Conservation (phyloP, 2,888 invertebrate species). For the Lasioglossum villosulum region DNA sequence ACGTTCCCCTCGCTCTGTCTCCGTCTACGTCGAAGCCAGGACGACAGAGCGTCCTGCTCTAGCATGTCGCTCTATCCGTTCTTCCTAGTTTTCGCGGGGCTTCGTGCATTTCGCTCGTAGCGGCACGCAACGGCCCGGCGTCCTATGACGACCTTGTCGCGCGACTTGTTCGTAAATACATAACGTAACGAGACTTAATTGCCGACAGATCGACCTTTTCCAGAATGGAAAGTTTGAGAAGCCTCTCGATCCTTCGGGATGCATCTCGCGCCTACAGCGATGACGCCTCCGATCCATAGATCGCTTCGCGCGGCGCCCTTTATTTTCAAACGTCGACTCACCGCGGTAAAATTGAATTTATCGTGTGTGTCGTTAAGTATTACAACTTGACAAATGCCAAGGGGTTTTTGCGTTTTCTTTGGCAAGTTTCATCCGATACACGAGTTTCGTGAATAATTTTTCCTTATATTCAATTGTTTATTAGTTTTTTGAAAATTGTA, state of each 20-base stretch:
- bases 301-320: background rate
- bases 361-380: no score
- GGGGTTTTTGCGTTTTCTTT: no score
- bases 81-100: conserved; percentile 63
- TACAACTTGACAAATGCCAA: no score
- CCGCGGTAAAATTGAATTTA: background rate
- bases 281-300: background rate
- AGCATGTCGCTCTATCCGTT: conserved; percentile 19
- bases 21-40: background rate
- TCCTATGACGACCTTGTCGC: conserved; percentile 69
- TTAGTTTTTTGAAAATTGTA: no score
- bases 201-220: conserved; percentile 34
- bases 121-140: conserved; percentile 64
- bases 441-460: no score
- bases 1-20: background rate
- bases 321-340: background rate
- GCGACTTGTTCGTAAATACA: conserved; percentile 52
- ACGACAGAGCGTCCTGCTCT: background rate
- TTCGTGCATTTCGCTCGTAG: conserved; percentile 56
- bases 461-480: no score
- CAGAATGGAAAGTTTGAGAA: background rate
- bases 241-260: background rate
- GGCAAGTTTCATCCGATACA: no score
- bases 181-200: conserved; percentile 58
- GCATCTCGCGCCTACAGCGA: background rate